These are phyloP conservation scores for Mesaphorura yosii DNA, from an alignment of 1,140 invertebrate species.

Conservation along the genomic window DNA sequence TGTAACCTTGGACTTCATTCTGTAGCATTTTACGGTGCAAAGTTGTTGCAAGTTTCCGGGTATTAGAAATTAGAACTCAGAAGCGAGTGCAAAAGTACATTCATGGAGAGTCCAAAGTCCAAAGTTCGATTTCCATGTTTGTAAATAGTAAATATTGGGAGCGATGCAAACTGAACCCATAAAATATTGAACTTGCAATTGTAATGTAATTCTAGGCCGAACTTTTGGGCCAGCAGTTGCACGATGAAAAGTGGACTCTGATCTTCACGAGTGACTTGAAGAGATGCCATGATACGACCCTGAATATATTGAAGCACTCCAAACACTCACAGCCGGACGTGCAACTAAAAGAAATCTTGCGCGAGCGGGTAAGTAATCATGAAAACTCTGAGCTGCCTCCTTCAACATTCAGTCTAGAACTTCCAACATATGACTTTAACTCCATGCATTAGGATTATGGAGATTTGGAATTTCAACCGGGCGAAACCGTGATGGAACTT, in stretches of 20 bases:
- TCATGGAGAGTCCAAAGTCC: too few relatives aligned
- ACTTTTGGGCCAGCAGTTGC: slow-evolving; percentile 14
- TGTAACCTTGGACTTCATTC: too few relatives aligned
- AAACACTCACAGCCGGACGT: slow-evolving; percentile 7
- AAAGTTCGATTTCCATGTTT: too few relatives aligned
- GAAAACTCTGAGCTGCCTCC: background rate
- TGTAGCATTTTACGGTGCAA: too few relatives aligned
- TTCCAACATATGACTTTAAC: background rate
- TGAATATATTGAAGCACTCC: slow-evolving; percentile 20
- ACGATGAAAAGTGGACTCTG: slow-evolving; percentile 16
- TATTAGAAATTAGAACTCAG: too few relatives aligned
- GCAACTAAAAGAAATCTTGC: slow-evolving; percentile 1
- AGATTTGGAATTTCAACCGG: slow-evolving; percentile 20
- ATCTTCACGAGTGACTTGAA: slow-evolving; percentile 22
- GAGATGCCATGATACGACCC: slow-evolving; percentile 23
- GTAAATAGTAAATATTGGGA: too few relatives aligned
- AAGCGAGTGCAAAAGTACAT: too few relatives aligned
- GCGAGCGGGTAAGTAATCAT: slow-evolving; percentile 16
- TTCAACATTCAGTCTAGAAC: background rate
- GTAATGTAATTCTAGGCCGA: too few relatives aligned
- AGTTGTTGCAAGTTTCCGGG: too few relatives aligned
- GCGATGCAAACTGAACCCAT: too few relatives aligned
- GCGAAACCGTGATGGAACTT: background rate
- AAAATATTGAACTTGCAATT: too few relatives aligned
- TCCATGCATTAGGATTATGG: slow-evolving; percentile 30